Evolutionary conservation across 2,113 vertebrate genomes (phyloP).

Genomic region (Neodon shergylaensis): DNA sequence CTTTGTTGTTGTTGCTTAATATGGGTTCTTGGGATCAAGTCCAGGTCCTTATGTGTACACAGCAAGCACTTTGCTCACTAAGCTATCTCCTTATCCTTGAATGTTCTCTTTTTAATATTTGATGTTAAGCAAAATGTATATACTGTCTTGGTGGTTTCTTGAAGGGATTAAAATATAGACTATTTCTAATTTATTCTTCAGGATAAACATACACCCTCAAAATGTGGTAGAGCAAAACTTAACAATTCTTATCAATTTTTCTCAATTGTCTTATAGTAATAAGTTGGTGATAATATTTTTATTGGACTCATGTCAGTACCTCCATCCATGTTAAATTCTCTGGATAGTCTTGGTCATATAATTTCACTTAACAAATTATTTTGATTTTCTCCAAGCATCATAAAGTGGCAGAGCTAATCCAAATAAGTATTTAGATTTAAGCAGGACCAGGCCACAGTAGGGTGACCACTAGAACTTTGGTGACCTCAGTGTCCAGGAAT

Average conservation of each 20-base stretch:
- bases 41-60: neutral
- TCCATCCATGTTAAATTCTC: conserved; percentile 54
- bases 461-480: conserved; percentile 5
- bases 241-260: conserved; percentile 16
- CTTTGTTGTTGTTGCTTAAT: neutral
- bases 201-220: neutral
- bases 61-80: neutral
- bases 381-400: conserved; percentile 50
- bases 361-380: conserved; percentile 64
- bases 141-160: conserved; percentile 9
- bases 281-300: neutral
- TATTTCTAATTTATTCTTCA: conserved; percentile 57
- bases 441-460: conserved; percentile 39
- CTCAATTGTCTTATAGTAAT: neutral
- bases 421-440: conserved; percentile 41
- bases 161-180: neutral
- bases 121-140: neutral
- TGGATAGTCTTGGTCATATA: neutral
- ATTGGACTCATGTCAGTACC: neutral
- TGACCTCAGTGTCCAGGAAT: conserved; percentile 79
- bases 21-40: neutral
- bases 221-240: neutral
- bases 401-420: conserved; percentile 67
- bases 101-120: conserved; percentile 28
- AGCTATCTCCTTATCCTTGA: neutral